Base-by-base conservation (phyloP, 37 sponge, comb jelly and placozoan genomes). In the Chondrosia reniformis region DNA sequence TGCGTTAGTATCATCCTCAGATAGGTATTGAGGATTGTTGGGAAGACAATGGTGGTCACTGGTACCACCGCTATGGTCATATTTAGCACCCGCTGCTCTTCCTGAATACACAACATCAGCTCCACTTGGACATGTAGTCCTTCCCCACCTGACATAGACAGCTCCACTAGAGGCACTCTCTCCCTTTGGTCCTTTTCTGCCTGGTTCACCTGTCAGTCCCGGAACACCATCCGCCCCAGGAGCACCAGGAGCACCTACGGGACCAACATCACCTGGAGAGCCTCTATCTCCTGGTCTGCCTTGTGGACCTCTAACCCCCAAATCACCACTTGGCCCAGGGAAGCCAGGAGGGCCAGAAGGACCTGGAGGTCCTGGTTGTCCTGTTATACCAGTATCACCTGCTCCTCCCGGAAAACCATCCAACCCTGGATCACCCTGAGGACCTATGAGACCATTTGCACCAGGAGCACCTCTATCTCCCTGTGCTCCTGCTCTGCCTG, bases 21-120 rank as follows among this genome's bases (percentile, higher is more conserved):
- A 69, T 1, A 28, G 24, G 63, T 84, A 84, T 33, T 84, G 41
- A 55, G 81, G 81, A 27, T 31, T 55, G 4, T 33, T 12, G 41
- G 88, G 88, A 56, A 88, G 45, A 61, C 88, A 88, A 7, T 56
- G 75, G 19, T 74, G 69, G 79, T 88, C 77, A 0, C 74, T 69
- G 30, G 76, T 79, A 24, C 87, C 83, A 45, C 84, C 89, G 24
- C 42, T 37, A 24, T 25, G n/a, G 10, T 69, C 42, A n/a, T 40
- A 39, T n/a, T 34, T 31, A 38, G 37, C 42, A 21, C 72, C 72
- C n/a, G 37, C 36, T n/a, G 72, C 72, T 34, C n/a, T 34, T 17
- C 72, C 72, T 21, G 37, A 24, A 34, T 69, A 69, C 9, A 69
- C 43, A 13, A 69, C 41, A 24, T 36, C n/a, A n/a, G 37, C 72